Evolutionary conservation across 1,140 invertebrate species (phyloP), one percentile per base, ranked within the genome.

Genomic region (Musca domestica): DNA sequence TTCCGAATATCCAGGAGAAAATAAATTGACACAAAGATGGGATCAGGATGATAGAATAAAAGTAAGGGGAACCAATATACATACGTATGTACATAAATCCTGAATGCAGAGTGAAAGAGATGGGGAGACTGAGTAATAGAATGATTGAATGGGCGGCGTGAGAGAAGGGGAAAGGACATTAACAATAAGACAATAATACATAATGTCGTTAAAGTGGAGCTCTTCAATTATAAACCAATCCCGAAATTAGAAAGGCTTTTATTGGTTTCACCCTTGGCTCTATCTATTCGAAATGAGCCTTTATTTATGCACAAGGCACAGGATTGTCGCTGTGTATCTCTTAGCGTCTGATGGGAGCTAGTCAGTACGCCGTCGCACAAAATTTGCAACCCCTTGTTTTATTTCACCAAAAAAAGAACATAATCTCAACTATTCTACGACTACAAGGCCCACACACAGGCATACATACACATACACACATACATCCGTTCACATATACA

Each of bases 191-290:
- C 34, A 58, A 34, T 63, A 68, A 49, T 34, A 68, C 41, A 49
- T 34, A 68, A 63, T 68, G 67, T 49, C 34, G 58, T 61, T 51
- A 68, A 68, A 63, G 67, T 58, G 67, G 61, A 63, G 58, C 56
- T 78, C 75, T 78, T 78, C 76, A 78, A 78, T 78, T 78, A 76
- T 78, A 78, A 78, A 78, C 76, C 76, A 78, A 78, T 78, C 76
- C 76, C 76, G 74, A 76, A 78, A 77, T 78, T 76, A 78, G 76
- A 76, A 74, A 74, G 76, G 47, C 49, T 68, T 56, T 68, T 68
- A 63, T 68, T 68, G 67, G 66, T 49, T 61, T 63, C 66, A 67
- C 56, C 58, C 23, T 68, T 23, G 46, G 15, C 47, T 64, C 46
- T 63, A 68, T 49, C 67, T 47, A 27, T 51, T 58, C 19, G 23